Evolutionary conservation across 2,797 vertebrate genomes (phyloP), one percentile per base, ranked within the genome.

Genomic region (Melopsittacus undulatus): DNA sequence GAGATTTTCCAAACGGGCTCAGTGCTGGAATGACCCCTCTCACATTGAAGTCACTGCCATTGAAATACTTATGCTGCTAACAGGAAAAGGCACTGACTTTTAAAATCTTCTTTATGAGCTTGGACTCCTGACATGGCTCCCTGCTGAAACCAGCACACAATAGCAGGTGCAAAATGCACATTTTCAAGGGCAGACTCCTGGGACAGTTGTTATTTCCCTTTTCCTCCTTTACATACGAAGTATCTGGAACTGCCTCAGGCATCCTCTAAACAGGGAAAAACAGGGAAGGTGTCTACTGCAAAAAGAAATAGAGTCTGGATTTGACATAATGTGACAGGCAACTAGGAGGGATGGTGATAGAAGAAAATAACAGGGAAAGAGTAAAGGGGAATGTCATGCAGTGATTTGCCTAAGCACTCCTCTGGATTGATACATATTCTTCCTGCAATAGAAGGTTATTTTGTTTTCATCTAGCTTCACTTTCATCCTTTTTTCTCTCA

Each of bases 1-100:
- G 90, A 95, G 52, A 85, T 93, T 95, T 92, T 89, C 66, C 69
- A 80, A 93, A 83, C 54, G n/a, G 52, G 64, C 46, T 94, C 52
- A 52, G 52, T 43, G 27, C 48, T 96, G 56, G 61, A 87, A 61
- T 62, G 91, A 77, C 7, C 17, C 18, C 13, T 79, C 29, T 93
- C 20, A 49, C 64, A 68, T 21, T 85, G 83, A 94, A 90, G 66
- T 84, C 43, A 40, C n/a, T 43, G 42, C 70, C 56, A 46, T 59
- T 61, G 34, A 74, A 95, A 93, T 74, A 61, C 18, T 94, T 72
- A 8, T 82, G 26, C 32, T 70, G 42, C 18, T 57, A 76, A 62
- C 11, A 18, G 6, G 46, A 83, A 75, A 95, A 66, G 32, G 23
- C 54, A 48, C 30, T 40, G 24, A 45, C 52, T 79, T 84, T 54